Base-by-base conservation (phyloP, 2,888 invertebrate genomes). In the Iphiclides podalirius region DNA sequence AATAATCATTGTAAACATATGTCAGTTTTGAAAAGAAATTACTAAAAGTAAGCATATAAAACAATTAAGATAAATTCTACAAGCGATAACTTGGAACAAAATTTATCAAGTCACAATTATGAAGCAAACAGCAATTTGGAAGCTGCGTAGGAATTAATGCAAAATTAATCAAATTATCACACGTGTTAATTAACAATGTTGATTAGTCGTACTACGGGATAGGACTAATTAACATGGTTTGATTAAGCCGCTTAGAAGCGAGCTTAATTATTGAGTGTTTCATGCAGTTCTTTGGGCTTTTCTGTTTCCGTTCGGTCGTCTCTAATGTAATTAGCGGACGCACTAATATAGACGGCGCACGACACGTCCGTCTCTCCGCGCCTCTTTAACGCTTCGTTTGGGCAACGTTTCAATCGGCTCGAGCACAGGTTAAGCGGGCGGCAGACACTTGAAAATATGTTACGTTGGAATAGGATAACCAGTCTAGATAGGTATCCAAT, bases 361-460 rank as follows among this genome's bases (percentile, higher is more conserved):
- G 53, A 45, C 54, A 39, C 54, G 48, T 45, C 37, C 34, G 60
- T 68, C 69, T 57, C 59, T 68, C 69, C 55, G 56, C 67, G 55
- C 59, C 68, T 72, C 66, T 76, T 75, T 76, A 77, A 66, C 74
- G 65, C 63, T 62, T 72, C 70, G 67, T 70, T 70, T 65, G 58
- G 50, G 55, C 54, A 53, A 62, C 64, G 47, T 62, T 59, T 74
- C 73, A 63, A 69, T 75, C 72, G 55, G 55, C 60, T 55, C 61
- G 47, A n/a, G 48, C 60, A 60, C 56, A 62, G 58, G 53, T 12
- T 44, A 49, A 15, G 8, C 20, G 11, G 20, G 13, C 1, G 12
- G 54, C 39, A 61, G 57, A 54, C 14, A 35, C 14, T 1, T 12
- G n/a, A n/a, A n/a, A n/a, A n/a, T n/a, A n/a, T n/a, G n/a, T n/a